phyloP scores from a whole-genome alignment of 92 coral and sea anemone species.

The Porites lobata region DNA sequence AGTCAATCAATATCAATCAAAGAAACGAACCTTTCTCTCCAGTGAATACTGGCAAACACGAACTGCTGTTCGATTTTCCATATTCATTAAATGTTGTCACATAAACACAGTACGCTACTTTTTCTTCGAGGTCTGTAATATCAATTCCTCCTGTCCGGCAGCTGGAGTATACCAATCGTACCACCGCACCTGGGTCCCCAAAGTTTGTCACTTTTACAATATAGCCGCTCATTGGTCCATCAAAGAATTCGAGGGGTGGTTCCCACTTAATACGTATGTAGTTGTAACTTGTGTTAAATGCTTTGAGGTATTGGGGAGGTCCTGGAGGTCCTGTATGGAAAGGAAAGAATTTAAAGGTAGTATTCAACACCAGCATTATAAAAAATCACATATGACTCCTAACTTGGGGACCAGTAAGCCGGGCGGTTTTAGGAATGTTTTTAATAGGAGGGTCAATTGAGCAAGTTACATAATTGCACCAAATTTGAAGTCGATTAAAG shows the following conservation, averaged over 20 bases:
- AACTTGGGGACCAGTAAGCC: too few species aligned
- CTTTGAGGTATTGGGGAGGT: slow-evolving; percentile 12
- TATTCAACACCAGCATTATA: too few species aligned
- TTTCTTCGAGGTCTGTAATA: slow-evolving; percentile 18
- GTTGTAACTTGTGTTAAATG: slow-evolving; percentile 22
- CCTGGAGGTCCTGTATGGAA: slow-evolving; percentile 7
- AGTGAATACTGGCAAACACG: background rate
- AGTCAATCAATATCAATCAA: too few species aligned
- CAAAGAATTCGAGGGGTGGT: background rate
- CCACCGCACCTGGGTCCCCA: background rate
- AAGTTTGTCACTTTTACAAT: background rate
- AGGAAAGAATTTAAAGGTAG: too few species aligned
- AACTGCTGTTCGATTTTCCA: slow-evolving; percentile 11
- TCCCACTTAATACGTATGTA: slow-evolving; percentile 21
- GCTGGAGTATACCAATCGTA: slow-evolving; percentile 4
- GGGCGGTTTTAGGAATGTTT: too few species aligned
- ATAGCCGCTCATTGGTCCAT: slow-evolving; percentile 1
- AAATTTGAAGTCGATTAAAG: too few species aligned
- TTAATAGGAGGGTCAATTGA: too few species aligned
- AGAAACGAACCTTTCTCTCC: slow-evolving; percentile 21
- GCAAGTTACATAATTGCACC: too few species aligned
- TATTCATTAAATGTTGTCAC: slow-evolving; percentile 29
- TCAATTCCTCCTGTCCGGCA: slow-evolving; percentile 14
- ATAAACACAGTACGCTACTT: slow-evolving; percentile 17
- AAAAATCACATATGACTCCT: too few species aligned